phyloP scores from a whole-genome alignment of 2,113 vertebrate species.

The Clarias macrocephalus region DNA sequence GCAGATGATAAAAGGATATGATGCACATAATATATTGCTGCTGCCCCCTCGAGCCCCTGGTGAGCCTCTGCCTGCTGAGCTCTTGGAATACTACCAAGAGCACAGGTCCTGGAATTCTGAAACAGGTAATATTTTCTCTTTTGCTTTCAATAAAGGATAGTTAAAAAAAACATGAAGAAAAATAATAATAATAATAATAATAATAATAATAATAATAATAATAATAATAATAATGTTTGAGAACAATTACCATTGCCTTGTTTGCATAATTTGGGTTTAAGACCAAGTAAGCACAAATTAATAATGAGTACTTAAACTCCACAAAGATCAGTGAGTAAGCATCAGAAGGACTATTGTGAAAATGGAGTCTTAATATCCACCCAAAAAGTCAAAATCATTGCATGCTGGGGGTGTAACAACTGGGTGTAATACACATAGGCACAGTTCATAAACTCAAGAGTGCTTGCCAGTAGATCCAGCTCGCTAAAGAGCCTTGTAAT shows the following conservation, averaged over 20 bases:
- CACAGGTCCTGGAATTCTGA: conserved; percentile 59
- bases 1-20: conserved; percentile 72
- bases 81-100: conserved; percentile 77
- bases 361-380: too few species aligned
- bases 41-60: conserved; percentile 80
- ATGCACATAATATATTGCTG: conserved; percentile 72
- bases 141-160: neutral
- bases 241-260: neutral
- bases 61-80: conserved; percentile 78
- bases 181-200: neutral
- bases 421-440: too few species aligned
- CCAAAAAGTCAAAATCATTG: too few species aligned
- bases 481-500: too few species aligned
- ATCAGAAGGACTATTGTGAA: too few species aligned
- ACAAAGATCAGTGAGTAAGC: too few species aligned
- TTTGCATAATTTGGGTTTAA: neutral
- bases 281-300: too few species aligned
- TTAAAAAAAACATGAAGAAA: neutral
- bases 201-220: neutral
- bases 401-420: too few species aligned
- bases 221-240: neutral
- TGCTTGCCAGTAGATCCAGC: too few species aligned
- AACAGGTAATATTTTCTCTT: conserved; percentile 53
- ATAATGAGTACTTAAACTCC: too few species aligned
- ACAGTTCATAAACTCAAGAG: too few species aligned